Percentiles rank a stretch among this genome's conserved stretches.
phyloP scores from a whole-genome alignment of 2,888 invertebrate species.

The Eudemis profundana region DNA sequence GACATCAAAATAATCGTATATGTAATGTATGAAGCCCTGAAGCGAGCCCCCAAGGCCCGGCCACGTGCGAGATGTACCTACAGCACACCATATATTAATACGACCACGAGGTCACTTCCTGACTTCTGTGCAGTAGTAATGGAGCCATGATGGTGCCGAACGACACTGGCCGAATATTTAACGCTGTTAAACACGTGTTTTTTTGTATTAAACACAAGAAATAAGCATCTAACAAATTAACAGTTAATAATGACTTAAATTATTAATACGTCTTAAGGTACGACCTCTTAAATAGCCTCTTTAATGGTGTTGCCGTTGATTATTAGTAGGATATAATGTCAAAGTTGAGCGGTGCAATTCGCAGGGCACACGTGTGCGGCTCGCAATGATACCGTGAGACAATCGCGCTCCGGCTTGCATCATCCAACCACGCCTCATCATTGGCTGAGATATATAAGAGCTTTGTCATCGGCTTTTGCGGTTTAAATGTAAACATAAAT shows the following conservation, averaged over 20 bases:
- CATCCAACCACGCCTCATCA: constrained; percentile 43
- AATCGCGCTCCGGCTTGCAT: constrained; percentile 45
- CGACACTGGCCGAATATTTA: neutral
- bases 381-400: constrained; percentile 42
- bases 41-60: constrained; percentile 46
- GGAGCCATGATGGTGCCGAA: constrained; percentile 15
- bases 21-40: constrained; percentile 46
- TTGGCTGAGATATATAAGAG: constrained; percentile 7
- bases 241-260: too few species aligned
- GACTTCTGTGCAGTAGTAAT: constrained; percentile 30
- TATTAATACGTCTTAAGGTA: neutral
- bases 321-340: constrained; percentile 39
- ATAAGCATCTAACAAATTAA: too few species aligned
- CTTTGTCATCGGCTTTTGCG: constrained; percentile 19
- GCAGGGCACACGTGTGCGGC: constrained; percentile 35
- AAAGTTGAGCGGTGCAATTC: constrained; percentile 41
- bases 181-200: neutral
- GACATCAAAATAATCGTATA: constrained; percentile 4
- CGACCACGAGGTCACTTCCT: constrained; percentile 64
- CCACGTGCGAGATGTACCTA: constrained; percentile 59
- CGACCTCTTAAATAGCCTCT: neutral
- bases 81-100: constrained; percentile 56
- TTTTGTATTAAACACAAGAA: too few species aligned
- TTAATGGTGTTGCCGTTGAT: constrained; percentile 17
- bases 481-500: constrained; percentile 17